phyloP scores from a whole-genome alignment of 53 echinoderm and acorn worm genomes.

The Holothuria scabra region DNA sequence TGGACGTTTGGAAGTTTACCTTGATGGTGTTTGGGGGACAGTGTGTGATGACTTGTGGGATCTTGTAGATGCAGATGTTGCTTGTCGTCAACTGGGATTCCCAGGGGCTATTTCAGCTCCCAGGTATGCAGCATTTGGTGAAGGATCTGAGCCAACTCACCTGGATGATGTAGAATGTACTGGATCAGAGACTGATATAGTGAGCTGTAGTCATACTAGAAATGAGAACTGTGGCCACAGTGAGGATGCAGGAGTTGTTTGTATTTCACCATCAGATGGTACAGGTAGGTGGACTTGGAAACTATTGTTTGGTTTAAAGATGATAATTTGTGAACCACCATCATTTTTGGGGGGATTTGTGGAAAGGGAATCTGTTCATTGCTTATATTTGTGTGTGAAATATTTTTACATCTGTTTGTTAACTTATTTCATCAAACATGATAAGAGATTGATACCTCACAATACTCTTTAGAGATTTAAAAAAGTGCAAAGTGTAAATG shows the following conservation, averaged over 20 bases:
- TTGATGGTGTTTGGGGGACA: constrained; percentile 31
- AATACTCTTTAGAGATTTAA: too few relatives aligned
- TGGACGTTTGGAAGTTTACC: constrained; percentile 43
- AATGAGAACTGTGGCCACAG: constrained; percentile 20
- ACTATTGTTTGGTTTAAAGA: too few relatives aligned
- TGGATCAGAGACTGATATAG: not conserved
- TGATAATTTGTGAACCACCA: too few relatives aligned
- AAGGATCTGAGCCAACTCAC: constrained; percentile 1
- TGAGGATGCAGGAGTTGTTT: not conserved
- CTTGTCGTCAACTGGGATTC: constrained; percentile 38
- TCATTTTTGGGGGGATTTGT: too few relatives aligned
- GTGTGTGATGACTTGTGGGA: constrained; percentile 46
- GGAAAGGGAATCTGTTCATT: too few relatives aligned
- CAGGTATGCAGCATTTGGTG: constrained; percentile 2
- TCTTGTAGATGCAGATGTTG: constrained; percentile 15
- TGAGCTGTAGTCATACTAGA: not conserved
- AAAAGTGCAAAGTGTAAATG: too few relatives aligned
- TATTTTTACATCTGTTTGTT: too few relatives aligned
- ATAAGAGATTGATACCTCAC: too few relatives aligned
- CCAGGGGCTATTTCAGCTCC: not conserved
- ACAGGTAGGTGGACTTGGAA: too few relatives aligned
- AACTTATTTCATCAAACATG: too few relatives aligned
- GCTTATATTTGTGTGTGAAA: too few relatives aligned
- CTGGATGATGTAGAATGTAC: constrained; percentile 14
- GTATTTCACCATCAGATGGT: too few relatives aligned